Percentiles rank a stretch among this genome's conserved stretches.
These are phyloP conservation scores for Julus scanicus DNA, from an alignment of 2,888 invertebrate species.

Conservation along the genomic window DNA sequence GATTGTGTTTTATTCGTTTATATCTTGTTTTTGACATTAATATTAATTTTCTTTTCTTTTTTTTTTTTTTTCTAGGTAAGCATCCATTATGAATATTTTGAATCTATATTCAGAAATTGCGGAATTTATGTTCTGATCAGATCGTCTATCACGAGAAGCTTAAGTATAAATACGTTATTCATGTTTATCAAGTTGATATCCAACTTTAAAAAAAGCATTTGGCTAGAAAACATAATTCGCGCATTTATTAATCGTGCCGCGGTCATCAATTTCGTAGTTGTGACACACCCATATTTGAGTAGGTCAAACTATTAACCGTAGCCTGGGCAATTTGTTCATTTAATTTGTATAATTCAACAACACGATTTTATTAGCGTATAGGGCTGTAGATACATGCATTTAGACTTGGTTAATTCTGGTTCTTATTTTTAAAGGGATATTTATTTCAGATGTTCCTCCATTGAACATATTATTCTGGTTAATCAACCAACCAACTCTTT, in stretches of 20 bases:
- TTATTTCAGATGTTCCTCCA: no score
- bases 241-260: background rate
- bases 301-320: background rate
- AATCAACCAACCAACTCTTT: no score
- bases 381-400: no score
- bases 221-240: background rate
- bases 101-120: background rate
- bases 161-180: background rate
- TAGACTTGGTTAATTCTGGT: background rate
- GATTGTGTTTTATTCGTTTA: background rate
- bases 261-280: background rate
- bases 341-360: background rate
- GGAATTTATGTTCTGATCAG: background rate
- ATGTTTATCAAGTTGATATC: background rate
- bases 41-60: background rate
- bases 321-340: background rate
- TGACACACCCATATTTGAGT: background rate
- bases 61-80: background rate
- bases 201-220: background rate
- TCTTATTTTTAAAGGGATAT: no score
- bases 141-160: background rate
- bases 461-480: no score
- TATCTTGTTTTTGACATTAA: background rate
- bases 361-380: background rate
- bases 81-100: slow-evolving; percentile 7